Conservation (phyloP, 2,113 vertebrate genomes). For the Pandion haliaetus region DNA sequence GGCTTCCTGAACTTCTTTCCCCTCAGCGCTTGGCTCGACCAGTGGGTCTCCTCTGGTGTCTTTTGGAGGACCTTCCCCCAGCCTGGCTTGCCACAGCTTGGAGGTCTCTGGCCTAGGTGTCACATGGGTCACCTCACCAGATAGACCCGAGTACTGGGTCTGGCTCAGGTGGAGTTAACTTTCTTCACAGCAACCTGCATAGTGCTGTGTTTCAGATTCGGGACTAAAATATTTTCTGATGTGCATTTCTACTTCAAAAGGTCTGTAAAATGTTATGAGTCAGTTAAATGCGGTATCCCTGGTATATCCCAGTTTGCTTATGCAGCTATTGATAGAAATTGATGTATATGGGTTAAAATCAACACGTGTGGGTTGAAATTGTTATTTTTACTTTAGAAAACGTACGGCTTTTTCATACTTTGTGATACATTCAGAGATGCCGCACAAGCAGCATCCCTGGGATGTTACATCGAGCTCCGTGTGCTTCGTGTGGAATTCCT, state of each 20-base stretch:
- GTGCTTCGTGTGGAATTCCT: not conserved
- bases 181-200: too few relatives aligned
- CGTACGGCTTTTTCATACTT: not conserved
- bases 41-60: not conserved
- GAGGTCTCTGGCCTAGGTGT: not conserved
- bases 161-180: not conserved
- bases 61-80: not conserved
- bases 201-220: not conserved
- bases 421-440: too few relatives aligned
- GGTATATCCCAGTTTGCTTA: not conserved
- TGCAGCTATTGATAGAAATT: not conserved
- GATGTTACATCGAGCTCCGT: not conserved
- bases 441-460: not conserved
- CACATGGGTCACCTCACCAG: not conserved
- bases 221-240: not conserved
- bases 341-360: not conserved
- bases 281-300: not conserved
- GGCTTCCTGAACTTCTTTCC: not conserved
- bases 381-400: not conserved
- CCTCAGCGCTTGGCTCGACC: not conserved
- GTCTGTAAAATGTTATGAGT: not conserved
- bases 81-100: not conserved
- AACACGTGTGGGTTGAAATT: not conserved
- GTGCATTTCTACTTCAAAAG: not conserved
- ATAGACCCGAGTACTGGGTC: too few relatives aligned